Evolutionary conservation across 2,888 invertebrate species (phyloP).

Genomic region (Plebejus melissa): DNA sequence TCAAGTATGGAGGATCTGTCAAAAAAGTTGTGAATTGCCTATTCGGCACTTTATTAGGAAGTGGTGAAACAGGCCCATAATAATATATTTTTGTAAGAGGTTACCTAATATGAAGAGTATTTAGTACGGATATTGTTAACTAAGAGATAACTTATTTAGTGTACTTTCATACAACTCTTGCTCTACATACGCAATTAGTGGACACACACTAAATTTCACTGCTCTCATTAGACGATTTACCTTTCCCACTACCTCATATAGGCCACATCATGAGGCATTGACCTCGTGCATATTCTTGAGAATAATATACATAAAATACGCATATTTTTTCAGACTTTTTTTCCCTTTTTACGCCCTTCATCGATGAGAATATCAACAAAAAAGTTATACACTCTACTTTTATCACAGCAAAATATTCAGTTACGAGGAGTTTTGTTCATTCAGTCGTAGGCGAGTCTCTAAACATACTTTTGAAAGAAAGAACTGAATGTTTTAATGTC

Average conservation of each 20-base stretch:
- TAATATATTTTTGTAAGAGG: too few species aligned
- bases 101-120: too few species aligned
- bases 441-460: too few species aligned
- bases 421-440: too few species aligned
- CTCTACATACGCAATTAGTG: conserved; percentile 1
- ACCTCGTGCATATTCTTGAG: background rate
- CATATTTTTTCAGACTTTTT: background rate
- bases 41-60: too few species aligned
- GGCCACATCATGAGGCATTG: conserved; percentile 11
- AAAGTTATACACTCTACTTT: too few species aligned
- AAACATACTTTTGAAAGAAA: too few species aligned
- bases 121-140: background rate
- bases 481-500: too few species aligned
- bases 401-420: background rate
- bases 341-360: background rate
- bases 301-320: background rate
- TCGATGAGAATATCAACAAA: too few species aligned
- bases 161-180: background rate
- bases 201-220: conserved; percentile 20
- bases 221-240: conserved; percentile 1
- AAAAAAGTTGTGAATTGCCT: too few species aligned
- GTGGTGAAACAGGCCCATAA: too few species aligned
- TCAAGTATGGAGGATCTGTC: too few species aligned
- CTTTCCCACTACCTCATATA: conserved; percentile 19
- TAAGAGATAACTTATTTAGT: background rate